Evolutionary conservation across 2,113 vertebrate species (phyloP), one percentile per base, ranked within the genome.

Genomic region (Chunga burmeisteri): DNA sequence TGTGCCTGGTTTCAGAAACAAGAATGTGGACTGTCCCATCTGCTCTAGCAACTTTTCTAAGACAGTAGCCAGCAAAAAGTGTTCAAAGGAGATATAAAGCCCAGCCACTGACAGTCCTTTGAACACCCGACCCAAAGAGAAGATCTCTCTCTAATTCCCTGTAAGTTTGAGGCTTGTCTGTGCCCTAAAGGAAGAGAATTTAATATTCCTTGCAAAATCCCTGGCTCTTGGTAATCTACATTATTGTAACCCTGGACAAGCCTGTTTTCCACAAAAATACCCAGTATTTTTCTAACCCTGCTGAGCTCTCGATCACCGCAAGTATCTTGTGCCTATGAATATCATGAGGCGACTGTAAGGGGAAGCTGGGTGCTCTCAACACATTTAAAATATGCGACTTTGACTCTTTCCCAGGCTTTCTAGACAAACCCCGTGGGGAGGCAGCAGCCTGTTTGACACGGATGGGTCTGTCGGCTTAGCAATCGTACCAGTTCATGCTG

Each of bases 151-250:
- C 44, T 92, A 87, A 96, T 82, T 23, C 58, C 13, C 50, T 46
- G 1, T 42, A 66, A 58, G 1, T 87, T 56, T 82, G 38, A 82
- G 32, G 72, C 34, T 82, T 93, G 32, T 78, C 63, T 91, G 50
- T 93, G 78, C 70, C 96, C 91, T 81, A 78, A 83, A 95, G 94
- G 67, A 83, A 90, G 18, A 86, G 26, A 95, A 93, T 95, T 94
- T 85, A 97, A 95, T 95, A 96, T 96, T 87, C 34, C 74, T 93
- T 73, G 40, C 50, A 90, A 95, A 96, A 86, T 50, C 87, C 71
- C 58, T 56, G 36, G 89, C 53, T 91, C 59, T 62, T 58, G 58
- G 59, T 91, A 90, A 91, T 88, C 81, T 70, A 29, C 3, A 4
- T 68, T 82, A 85, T 32, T 65, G 22, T 83, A 74, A 71, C 30